These are phyloP conservation scores for Scolopax rusticola DNA, from an alignment of 2,797 vertebrate species.

Conservation along the genomic window DNA sequence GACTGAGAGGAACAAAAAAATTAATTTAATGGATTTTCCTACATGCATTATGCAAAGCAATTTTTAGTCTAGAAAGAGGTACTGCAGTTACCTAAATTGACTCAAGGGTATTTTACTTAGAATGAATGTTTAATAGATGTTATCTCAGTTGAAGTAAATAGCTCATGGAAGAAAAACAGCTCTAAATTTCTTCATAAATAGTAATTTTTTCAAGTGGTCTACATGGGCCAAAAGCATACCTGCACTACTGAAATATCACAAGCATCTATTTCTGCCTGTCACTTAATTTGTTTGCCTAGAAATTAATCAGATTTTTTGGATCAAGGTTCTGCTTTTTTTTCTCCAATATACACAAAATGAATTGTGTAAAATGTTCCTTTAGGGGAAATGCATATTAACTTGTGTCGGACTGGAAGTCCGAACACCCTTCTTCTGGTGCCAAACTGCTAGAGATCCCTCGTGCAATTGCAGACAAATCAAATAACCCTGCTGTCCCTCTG, in stretches of 20 bases:
- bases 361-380: not conserved
- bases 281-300: not conserved
- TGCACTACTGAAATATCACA: not conserved
- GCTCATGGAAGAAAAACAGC: not conserved
- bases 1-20: conserved; percentile 1
- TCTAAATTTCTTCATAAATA: conserved; percentile 26
- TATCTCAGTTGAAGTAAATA: conserved; percentile 36
- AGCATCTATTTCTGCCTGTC: not conserved
- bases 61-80: conserved; percentile 27
- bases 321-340: not conserved
- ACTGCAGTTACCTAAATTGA: conserved; percentile 50
- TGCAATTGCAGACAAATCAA: not conserved
- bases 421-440: not conserved
- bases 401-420: not conserved
- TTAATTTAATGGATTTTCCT: not conserved
- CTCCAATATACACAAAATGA: not conserved
- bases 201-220: not conserved
- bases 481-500: not conserved
- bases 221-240: not conserved
- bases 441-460: not conserved
- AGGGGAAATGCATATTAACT: not conserved
- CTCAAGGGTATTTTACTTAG: conserved; percentile 28
- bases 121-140: conserved; percentile 56
- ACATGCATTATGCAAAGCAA: not conserved
- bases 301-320: not conserved